Evolutionary conservation across 2,888 invertebrate species (phyloP).

Genomic region (Tenthredo notha): DNA sequence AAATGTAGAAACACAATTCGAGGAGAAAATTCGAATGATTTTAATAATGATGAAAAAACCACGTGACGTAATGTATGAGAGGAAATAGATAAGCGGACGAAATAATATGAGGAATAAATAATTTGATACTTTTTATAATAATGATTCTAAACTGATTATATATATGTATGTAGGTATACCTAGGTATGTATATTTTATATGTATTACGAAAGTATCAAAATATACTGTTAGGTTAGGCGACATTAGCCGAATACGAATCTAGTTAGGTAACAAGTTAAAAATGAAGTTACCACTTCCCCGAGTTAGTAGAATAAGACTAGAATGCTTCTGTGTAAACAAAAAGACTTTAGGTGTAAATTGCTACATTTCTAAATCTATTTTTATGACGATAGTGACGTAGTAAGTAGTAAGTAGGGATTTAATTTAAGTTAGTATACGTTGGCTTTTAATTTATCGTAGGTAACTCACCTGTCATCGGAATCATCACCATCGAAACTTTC

Average conservation of each 20-base stretch:
- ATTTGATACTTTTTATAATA: neutral
- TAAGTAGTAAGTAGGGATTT: neutral
- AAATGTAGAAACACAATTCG: neutral
- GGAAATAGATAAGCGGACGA: neutral
- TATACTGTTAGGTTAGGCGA: conserved; percentile 47
- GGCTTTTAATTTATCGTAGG: neutral
- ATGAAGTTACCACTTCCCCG: neutral
- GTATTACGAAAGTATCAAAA: neutral
- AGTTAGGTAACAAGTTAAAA: conserved; percentile 10
- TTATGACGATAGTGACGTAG: neutral
- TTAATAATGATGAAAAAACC: neutral
- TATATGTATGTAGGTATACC: neutral
- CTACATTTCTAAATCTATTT: conserved; percentile 35
- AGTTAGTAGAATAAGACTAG: neutral
- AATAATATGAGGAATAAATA: neutral
- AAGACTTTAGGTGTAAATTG: conserved; percentile 39
- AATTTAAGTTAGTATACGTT: neutral
- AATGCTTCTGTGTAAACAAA: conserved; percentile 34
- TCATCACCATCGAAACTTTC: conserved; percentile 28
- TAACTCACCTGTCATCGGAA: conserved; percentile 42
- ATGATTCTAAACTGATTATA: neutral
- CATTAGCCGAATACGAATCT: conserved; percentile 5
- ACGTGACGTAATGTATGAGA: neutral
- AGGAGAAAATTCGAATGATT: neutral
- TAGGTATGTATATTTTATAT: neutral